Conservation (phyloP, 2,888 invertebrate species). For the Seira musarum region DNA sequence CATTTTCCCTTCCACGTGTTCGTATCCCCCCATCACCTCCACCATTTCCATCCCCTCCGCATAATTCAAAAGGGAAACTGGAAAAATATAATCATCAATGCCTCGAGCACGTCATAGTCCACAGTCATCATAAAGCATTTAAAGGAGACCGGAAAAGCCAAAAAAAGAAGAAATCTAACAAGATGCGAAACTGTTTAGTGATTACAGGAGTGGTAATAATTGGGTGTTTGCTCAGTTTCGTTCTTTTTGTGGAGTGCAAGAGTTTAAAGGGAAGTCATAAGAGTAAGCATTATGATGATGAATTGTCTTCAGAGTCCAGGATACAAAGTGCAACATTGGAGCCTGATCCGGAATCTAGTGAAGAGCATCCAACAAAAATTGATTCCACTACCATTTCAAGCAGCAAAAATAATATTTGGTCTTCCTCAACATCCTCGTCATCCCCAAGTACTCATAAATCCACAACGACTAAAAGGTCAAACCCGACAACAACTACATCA, state of each 20-base stretch:
- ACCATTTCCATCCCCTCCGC: background rate
- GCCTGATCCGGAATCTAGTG: conserved; percentile 43
- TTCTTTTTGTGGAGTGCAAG: conserved; percentile 40
- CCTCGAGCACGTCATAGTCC: conserved; percentile 20
- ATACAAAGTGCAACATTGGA: conserved; percentile 37
- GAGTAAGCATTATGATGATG: conserved; percentile 18
- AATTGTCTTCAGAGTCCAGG: conserved; percentile 36
- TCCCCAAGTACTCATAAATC: background rate
- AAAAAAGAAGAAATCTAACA: conserved; percentile 15
- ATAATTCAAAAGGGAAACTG: background rate
- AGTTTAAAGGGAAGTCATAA: conserved; percentile 11
- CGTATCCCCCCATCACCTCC: background rate
- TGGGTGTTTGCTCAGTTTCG: conserved; percentile 33
- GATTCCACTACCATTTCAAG: conserved; percentile 22
- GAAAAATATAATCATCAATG: conserved; percentile 2
- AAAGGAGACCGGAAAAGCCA: no score
- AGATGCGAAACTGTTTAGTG: conserved; percentile 44
- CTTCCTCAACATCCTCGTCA: background rate
- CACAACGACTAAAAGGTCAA: background rate
- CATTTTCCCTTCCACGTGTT: conserved; percentile 22
- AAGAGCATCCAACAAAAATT: conserved; percentile 44
- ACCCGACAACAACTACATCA: background rate
- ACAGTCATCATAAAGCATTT: conserved; percentile 3
- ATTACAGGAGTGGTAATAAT: conserved; percentile 25
- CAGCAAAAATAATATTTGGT: conserved; percentile 4